Evolutionary conservation across 2,888 invertebrate species (phyloP).

Genomic region (Strigamia transsilvanica): DNA sequence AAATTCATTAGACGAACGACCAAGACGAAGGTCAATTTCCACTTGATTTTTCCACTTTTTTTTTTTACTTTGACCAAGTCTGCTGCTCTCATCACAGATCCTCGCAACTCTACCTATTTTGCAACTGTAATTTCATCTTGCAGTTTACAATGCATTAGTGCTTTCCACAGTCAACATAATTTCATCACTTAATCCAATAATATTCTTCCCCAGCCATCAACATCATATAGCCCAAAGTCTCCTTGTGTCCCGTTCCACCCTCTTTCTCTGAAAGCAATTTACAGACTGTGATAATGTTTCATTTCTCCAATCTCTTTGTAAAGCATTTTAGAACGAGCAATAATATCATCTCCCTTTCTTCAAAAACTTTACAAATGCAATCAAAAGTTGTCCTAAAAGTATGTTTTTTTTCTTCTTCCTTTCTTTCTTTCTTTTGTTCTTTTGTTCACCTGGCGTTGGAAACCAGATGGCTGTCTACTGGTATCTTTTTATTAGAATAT

Average conservation of each 20-base stretch:
- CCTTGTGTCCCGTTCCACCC: slow-evolving; percentile 30
- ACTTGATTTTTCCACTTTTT: too few species aligned
- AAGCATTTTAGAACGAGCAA: neutral
- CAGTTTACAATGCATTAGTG: slow-evolving; percentile 46
- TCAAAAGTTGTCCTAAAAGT: too few species aligned
- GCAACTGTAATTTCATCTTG: slow-evolving; percentile 43
- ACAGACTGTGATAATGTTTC: slow-evolving; percentile 31
- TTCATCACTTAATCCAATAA: slow-evolving; percentile 48
- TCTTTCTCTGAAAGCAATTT: slow-evolving; percentile 27
- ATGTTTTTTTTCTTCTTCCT: too few species aligned
- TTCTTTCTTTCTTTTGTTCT: too few species aligned
- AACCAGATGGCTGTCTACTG: too few species aligned
- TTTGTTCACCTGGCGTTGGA: too few species aligned
- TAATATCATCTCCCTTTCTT: too few species aligned
- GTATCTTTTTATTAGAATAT: too few species aligned
- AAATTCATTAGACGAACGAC: neutral
- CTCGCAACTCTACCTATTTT: neutral
- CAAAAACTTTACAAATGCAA: too few species aligned
- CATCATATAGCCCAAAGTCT: slow-evolving; percentile 29
- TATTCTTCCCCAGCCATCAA: slow-evolving; percentile 32
- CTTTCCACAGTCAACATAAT: slow-evolving; percentile 49
- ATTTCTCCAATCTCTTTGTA: slow-evolving; percentile 23
- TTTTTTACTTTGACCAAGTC: neutral
- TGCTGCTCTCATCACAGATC: neutral
- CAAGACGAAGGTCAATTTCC: too few species aligned